Conservation (phyloP, 1,140 invertebrate species). For the Adoxophyes honmai region DNA sequence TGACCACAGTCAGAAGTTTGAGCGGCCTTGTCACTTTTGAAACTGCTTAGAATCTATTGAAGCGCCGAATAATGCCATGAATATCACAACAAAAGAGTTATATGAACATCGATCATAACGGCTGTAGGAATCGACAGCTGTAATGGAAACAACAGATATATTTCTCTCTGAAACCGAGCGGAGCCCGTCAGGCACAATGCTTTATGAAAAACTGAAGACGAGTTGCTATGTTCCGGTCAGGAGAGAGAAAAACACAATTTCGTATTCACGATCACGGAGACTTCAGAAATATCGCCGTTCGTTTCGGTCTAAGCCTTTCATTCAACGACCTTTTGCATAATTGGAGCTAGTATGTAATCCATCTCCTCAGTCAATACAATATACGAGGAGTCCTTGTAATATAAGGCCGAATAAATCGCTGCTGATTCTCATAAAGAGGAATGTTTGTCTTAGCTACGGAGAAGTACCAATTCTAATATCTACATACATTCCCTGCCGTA, state of each 20-base stretch:
- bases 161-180: constrained; percentile 10
- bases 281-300: constrained; percentile 19
- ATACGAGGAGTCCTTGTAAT: constrained; percentile 19
- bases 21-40: too few species aligned
- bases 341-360: constrained; percentile 20
- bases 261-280: constrained; percentile 29
- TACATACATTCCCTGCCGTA: constrained; percentile 11
- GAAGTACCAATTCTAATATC: constrained; percentile 16
- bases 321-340: constrained; percentile 23
- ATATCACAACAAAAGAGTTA: constrained; percentile 8
- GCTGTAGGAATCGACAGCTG: background rate
- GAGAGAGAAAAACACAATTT: constrained; percentile 22
- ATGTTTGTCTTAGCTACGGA: constrained; percentile 24
- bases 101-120: background rate
- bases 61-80: background rate
- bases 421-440: constrained; percentile 24
- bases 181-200: constrained; percentile 13
- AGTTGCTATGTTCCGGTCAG: constrained; percentile 13
- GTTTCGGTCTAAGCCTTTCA: constrained; percentile 15
- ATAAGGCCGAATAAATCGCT: constrained; percentile 18
- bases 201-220: constrained; percentile 16
- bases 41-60: too few species aligned
- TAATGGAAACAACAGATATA: constrained; percentile 14
- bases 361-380: constrained; percentile 22
- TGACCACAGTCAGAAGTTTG: too few species aligned